These are phyloP conservation scores for Phortica variegata DNA, from an alignment of 1,140 invertebrate species.

Conservation along the genomic window DNA sequence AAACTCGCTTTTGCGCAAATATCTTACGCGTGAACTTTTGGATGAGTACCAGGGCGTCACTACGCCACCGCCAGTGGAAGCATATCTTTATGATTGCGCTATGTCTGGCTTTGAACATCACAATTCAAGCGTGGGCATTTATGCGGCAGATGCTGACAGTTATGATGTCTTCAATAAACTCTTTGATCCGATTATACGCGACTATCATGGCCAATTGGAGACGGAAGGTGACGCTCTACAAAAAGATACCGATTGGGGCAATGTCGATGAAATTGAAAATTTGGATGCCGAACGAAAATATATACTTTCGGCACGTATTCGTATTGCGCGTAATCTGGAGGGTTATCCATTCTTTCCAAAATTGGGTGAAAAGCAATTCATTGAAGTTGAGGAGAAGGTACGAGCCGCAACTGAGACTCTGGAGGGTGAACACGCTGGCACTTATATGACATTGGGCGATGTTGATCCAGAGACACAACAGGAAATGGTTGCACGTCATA, in stretches of 20 bases:
- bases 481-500: constrained; percentile 75
- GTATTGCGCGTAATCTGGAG: constrained; percentile 69
- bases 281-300: constrained; percentile 71
- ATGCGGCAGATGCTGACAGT: constrained; percentile 72
- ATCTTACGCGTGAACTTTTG: constrained; percentile 66
- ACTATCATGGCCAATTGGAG: constrained; percentile 70
- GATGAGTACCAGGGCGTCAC: constrained; percentile 66
- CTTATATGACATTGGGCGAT: constrained; percentile 69
- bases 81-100: constrained; percentile 66
- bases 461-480: constrained; percentile 70
- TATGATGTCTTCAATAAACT: constrained; percentile 69
- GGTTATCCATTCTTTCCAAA: constrained; percentile 79
- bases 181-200: constrained; percentile 77
- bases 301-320: constrained; percentile 74
- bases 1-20: constrained; percentile 72
- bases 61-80: constrained; percentile 60
- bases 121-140: constrained; percentile 67
- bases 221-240: constrained; percentile 62
- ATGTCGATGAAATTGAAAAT: constrained; percentile 66
- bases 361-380: constrained; percentile 68
- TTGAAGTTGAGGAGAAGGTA: constrained; percentile 46
- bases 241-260: constrained; percentile 67
- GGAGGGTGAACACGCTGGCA: constrained; percentile 66
- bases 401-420: constrained; percentile 37
- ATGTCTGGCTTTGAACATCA: constrained; percentile 68